A percentile compares a stretch with the other conserved stretches of the same genome.
Conservation (phyloP, 2,888 invertebrate species). For the Drosophila rubida region DNA sequence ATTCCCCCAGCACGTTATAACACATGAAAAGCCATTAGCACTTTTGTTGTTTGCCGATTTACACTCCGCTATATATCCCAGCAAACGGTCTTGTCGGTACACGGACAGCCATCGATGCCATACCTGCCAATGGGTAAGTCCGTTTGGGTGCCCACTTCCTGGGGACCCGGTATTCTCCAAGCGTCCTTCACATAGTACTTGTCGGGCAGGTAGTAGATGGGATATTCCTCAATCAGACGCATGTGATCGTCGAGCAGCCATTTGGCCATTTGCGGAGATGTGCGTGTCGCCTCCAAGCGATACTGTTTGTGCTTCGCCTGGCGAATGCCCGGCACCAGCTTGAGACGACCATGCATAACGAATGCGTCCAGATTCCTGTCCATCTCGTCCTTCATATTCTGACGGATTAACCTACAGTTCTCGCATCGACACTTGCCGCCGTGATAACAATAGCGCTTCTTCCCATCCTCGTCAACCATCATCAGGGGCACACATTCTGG, state of each 20-base stretch:
- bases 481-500: slow-evolving; percentile 59
- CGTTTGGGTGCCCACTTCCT: slow-evolving; percentile 59
- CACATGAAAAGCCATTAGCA: not conserved
- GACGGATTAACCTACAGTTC: slow-evolving; percentile 37
- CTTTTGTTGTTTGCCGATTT: not conserved
- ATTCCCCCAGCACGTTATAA: not conserved
- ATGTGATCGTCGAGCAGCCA: slow-evolving; percentile 53
- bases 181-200: slow-evolving; percentile 33
- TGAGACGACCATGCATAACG: slow-evolving; percentile 30
- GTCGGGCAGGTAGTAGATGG: slow-evolving; percentile 60
- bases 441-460: slow-evolving; percentile 64
- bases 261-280: slow-evolving; percentile 38
- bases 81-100: slow-evolving; percentile 54
- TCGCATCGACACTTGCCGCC: slow-evolving; percentile 69
- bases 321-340: slow-evolving; percentile 53
- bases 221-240: slow-evolving; percentile 31
- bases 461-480: slow-evolving; percentile 67
- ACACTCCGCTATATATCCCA: slow-evolving; percentile 53
- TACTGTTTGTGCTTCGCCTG: slow-evolving; percentile 60
- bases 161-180: slow-evolving; percentile 34
- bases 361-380: slow-evolving; percentile 54
- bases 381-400: slow-evolving; percentile 33
- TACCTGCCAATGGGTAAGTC: slow-evolving; percentile 56
- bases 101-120: slow-evolving; percentile 71
- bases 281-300: slow-evolving; percentile 31